Evolutionary conservation across 2,113 vertebrate genomes (phyloP).

Genomic region (Myrmophylax atrothorax): DNA sequence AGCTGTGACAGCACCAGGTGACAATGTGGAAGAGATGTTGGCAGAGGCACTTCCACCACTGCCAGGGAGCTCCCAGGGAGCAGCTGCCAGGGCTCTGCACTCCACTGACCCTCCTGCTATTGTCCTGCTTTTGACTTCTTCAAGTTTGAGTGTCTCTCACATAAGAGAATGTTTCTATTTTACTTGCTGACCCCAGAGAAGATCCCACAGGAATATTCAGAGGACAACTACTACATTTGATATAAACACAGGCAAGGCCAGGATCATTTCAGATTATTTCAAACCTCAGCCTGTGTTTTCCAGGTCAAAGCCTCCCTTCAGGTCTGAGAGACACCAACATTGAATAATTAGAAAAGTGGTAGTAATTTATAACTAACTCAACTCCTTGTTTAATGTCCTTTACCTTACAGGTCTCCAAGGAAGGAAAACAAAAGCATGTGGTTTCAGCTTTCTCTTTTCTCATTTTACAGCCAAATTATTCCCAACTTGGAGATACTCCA

Average conservation of each 20-base stretch:
- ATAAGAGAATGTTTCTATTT: background rate
- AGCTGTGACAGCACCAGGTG: background rate
- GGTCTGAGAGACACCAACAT: background rate
- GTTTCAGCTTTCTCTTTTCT: background rate
- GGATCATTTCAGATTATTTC: background rate
- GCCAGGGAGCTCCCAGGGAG: background rate
- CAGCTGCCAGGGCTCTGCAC: background rate
- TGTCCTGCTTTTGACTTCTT: background rate
- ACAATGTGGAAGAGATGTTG: background rate
- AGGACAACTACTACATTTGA: background rate
- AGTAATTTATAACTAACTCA: background rate
- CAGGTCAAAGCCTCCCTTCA: background rate
- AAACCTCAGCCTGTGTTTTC: background rate
- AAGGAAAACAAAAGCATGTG: background rate
- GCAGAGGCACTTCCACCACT: background rate
- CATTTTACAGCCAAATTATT: background rate
- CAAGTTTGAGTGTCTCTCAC: background rate
- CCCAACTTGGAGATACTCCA: background rate
- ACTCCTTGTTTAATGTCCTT: background rate
- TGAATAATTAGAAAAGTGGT: background rate
- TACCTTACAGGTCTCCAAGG: rapidly evolving
- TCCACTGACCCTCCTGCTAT: background rate
- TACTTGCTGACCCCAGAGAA: background rate
- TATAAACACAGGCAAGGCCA: background rate
- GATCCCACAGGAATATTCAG: background rate